Percentiles rank a stretch among this genome's conserved stretches.
phyloP scores from a whole-genome alignment of 2,888 invertebrate species.

The Cheilosia scutellata region DNA sequence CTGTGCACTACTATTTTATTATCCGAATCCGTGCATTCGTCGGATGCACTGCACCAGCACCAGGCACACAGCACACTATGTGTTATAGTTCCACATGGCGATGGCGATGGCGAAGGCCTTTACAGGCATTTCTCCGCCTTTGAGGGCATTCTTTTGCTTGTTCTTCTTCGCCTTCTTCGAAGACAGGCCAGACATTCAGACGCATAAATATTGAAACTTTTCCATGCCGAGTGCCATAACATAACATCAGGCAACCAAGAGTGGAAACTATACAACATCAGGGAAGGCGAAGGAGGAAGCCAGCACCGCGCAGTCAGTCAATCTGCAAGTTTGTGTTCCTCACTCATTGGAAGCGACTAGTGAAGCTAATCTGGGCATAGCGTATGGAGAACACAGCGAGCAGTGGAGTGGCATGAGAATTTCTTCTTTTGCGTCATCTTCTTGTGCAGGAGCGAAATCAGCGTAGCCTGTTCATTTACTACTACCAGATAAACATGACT shows the following conservation, averaged over 20 bases:
- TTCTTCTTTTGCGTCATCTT: conserved; percentile 31
- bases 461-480: conserved; percentile 63
- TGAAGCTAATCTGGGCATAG: conserved; percentile 44
- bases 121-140: conserved; percentile 58
- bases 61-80: not conserved
- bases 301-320: conserved; percentile 44
- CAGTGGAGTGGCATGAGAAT: conserved; percentile 24
- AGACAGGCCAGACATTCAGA: conserved; percentile 73
- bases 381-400: not conserved
- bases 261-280: conserved; percentile 51
- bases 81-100: conserved; percentile 42
- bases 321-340: conserved; percentile 54
- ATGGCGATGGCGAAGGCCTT: conserved; percentile 49
- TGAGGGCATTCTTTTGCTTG: conserved; percentile 61
- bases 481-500: conserved; percentile 51
- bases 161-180: conserved; percentile 53
- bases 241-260: not conserved
- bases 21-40: conserved; percentile 34
- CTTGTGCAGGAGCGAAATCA: conserved; percentile 30
- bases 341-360: conserved; percentile 51
- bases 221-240: conserved; percentile 44
- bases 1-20: conserved; percentile 63
- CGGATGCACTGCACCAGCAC: conserved; percentile 15
- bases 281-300: conserved; percentile 42
- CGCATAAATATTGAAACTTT: conserved; percentile 74